These are phyloP conservation scores for Chionis minor DNA, from an alignment of 2,113 vertebrate species.

Conservation along the genomic window DNA sequence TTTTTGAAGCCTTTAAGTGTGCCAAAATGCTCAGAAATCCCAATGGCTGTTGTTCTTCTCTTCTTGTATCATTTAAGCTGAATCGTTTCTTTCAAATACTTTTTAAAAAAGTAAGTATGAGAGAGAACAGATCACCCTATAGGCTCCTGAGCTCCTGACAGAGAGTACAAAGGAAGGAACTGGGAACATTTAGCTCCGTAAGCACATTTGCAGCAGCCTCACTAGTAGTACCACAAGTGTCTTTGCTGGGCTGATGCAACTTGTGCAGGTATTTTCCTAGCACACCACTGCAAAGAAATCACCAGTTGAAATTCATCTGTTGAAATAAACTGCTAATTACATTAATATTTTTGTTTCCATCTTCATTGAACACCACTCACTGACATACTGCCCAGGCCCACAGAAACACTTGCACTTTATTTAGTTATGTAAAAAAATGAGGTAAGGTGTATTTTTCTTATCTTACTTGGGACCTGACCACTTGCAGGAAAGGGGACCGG, in stretches of 20 bases:
- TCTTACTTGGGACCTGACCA: not conserved
- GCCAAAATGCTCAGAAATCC: not conserved
- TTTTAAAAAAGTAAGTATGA: not conserved
- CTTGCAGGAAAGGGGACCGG: not conserved
- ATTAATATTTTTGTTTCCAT: not conserved
- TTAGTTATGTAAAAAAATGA: not conserved
- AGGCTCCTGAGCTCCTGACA: not conserved
- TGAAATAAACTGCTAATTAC: not conserved
- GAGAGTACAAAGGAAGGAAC: not conserved
- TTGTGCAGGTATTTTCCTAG: not conserved
- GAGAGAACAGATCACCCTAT: not conserved
- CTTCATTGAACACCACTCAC: not conserved
- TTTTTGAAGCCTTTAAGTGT: not conserved
- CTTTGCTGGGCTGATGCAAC: not conserved
- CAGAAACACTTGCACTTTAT: not conserved
- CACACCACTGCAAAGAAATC: not conserved
- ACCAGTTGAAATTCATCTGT: not conserved
- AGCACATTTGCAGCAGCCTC: not conserved
- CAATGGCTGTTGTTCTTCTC: not conserved
- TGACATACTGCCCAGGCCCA: not conserved
- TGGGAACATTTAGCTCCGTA: not conserved
- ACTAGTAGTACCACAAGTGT: not conserved
- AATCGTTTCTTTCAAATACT: not conserved
- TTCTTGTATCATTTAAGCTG: not conserved
- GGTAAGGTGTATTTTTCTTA: not conserved